Percentiles rank a stretch among this genome's conserved stretches.
Conservation (phyloP, 2,888 invertebrate genomes). For the Nomada hirtipes region DNA sequence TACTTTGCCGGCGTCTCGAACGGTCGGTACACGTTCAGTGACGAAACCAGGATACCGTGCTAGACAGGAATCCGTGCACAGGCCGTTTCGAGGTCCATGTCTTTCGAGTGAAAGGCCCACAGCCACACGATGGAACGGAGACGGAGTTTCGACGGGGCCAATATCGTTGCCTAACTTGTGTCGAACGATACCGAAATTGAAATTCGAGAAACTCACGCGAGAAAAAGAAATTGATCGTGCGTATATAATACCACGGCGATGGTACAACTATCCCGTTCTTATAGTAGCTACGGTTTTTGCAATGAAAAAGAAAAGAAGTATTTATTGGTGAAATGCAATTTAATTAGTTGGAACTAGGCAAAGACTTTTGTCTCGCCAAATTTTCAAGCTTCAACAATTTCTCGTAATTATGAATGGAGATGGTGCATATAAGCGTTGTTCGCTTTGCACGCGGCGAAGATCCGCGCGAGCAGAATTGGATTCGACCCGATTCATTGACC, state of each 20-base stretch:
- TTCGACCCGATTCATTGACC: constrained; percentile 68
- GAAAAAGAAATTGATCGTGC: no score
- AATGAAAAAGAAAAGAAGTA: no score
- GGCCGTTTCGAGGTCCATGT: constrained; percentile 60
- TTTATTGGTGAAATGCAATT: background rate
- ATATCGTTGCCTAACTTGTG: constrained; percentile 45
- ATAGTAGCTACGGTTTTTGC: no score
- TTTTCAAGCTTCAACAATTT: no score
- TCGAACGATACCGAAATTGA: constrained; percentile 64
- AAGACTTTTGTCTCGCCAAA: no score
- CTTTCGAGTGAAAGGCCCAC: constrained; percentile 68
- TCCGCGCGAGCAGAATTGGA: constrained; percentile 56
- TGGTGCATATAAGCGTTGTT: no score
- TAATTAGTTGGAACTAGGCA: no score
- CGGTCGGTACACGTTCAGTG: constrained; percentile 51
- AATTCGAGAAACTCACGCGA: constrained; percentile 62
- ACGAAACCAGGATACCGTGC: constrained; percentile 70
- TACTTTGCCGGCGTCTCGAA: constrained; percentile 42
- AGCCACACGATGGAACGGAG: constrained; percentile 15
- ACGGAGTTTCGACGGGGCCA: constrained; percentile 34
- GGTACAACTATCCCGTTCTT: no score
- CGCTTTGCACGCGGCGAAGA: background rate
- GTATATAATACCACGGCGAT: no score
- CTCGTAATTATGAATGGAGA: no score
- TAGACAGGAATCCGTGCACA: constrained; percentile 67